These are phyloP conservation scores for Trichechus manatus DNA, from an alignment of 2,113 vertebrate species.

Conservation along the genomic window DNA sequence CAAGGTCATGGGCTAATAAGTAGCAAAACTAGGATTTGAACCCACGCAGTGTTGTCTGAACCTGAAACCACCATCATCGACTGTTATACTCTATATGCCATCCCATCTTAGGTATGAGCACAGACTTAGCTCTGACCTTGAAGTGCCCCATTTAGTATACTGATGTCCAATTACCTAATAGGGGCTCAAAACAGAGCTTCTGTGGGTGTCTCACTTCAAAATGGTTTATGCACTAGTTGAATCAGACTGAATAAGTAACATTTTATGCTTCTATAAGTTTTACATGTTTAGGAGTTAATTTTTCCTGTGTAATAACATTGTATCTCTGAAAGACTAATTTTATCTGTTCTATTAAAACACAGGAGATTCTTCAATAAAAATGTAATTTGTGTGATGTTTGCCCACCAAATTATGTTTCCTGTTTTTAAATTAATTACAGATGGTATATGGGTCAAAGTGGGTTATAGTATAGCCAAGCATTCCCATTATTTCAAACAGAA, in stretches of 20 bases:
- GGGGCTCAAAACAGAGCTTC: neutral
- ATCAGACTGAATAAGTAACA: slow-evolving; percentile 68
- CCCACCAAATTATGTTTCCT: slow-evolving; percentile 70
- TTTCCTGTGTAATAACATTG: neutral
- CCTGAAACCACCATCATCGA: neutral
- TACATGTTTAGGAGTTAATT: neutral
- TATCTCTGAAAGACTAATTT: slow-evolving; percentile 48
- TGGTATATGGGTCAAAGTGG: slow-evolving; percentile 6
- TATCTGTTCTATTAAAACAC: slow-evolving; percentile 36
- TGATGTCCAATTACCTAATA: slow-evolving; percentile 55
- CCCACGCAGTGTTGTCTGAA: neutral
- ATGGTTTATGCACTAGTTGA: slow-evolving; percentile 54
- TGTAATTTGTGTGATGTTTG: neutral
- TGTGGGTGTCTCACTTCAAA: slow-evolving; percentile 30
- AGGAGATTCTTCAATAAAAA: slow-evolving; percentile 57
- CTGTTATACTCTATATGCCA: neutral
- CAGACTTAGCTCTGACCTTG: slow-evolving; percentile 56
- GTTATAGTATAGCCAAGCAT: slow-evolving; percentile 16
- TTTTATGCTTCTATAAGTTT: neutral
- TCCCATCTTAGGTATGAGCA: neutral
- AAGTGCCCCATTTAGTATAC: slow-evolving; percentile 20
- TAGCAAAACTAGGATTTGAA: neutral
- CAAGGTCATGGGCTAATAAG: neutral
- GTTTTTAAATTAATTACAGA: slow-evolving; percentile 81
- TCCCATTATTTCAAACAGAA: slow-evolving; percentile 77